Evolutionary conservation across 2,113 vertebrate genomes (phyloP), one percentile per base, ranked within the genome.

Genomic region (Hirundichthys speculiger): DNA sequence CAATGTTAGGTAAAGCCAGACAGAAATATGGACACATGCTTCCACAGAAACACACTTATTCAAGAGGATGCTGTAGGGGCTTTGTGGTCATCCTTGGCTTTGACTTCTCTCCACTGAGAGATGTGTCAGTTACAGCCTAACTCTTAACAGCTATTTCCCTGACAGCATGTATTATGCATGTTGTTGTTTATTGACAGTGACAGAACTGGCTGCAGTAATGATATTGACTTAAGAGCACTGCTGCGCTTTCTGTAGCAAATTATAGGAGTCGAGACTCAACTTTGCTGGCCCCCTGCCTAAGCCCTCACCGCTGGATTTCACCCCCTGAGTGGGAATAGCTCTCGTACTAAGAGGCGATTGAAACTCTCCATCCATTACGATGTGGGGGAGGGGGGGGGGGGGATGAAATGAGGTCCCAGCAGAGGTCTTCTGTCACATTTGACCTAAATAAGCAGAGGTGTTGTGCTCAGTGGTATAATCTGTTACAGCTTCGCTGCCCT

Each of bases 1-100:
- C 88, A 99, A 99, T 0, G 97, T 98, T 86, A 98, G 97, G 97
- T 98, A 92, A 85, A 63, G 21, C 56, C 47, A 22, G 24, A 27
- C 49, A 5, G 53, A 15, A 16, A 66, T 12, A 39, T 40, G 39
- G 15, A 13, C 7, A 52, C 38, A 20, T 15, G 15, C 53, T 41
- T 20, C 25, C 12, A 19, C 34, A 52, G 13, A 13, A 59, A 42
- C 34, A 42, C 27, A n/a, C 40, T 30, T 9, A 5, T 30, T 16
- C 5, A 57, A 41, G 59, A 52, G 15, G 21, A 51, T 30, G 42
- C 2, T 6, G 6, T 15, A 53, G 30, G 6, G 30, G 11, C 30
- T 7, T 34, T 34, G 7, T 34, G 30, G 30, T 34, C 30, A 34
- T 34, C 30, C 11, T 34, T 34, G 42, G 57, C 47, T 69, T 59